These are phyloP conservation scores for Setipinna tenuifilis DNA, from an alignment of 2,797 vertebrate species.

Conservation along the genomic window DNA sequence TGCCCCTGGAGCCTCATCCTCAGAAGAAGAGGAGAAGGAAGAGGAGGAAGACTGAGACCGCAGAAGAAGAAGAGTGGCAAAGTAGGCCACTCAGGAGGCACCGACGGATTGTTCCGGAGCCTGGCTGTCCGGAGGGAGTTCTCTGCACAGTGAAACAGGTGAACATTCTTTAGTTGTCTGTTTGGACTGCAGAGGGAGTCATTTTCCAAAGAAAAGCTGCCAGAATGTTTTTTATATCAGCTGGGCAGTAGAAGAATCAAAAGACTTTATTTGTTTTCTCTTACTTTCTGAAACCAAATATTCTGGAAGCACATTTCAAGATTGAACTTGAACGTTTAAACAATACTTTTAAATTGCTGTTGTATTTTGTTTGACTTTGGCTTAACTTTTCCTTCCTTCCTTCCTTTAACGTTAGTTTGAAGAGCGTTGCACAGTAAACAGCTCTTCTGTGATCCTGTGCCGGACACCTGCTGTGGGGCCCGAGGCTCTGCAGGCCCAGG, in stretches of 20 bases:
- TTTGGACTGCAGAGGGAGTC: background rate
- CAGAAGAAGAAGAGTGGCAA: conserved; percentile 31
- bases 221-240: background rate
- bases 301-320: background rate
- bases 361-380: background rate
- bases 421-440: conserved; percentile 84
- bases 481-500: conserved; percentile 68
- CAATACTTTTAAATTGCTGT: background rate
- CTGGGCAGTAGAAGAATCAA: background rate
- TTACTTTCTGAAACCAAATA: background rate
- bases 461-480: conserved; percentile 84
- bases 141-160: conserved; percentile 82
- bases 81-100: conserved; percentile 64
- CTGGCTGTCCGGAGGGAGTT: conserved; percentile 72
- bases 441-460: conserved; percentile 86
- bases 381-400: conserved; percentile 1
- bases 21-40: conserved; percentile 62
- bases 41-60: conserved; percentile 36
- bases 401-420: conserved; percentile 76
- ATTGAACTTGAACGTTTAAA: background rate
- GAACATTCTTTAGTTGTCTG: conserved; percentile 7
- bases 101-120: conserved; percentile 83
- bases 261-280: background rate
- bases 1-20: conserved; percentile 71
- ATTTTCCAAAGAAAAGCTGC: background rate